phyloP scores from a whole-genome alignment of 2,113 vertebrate species.

The Ageneiosus marmoratus region DNA sequence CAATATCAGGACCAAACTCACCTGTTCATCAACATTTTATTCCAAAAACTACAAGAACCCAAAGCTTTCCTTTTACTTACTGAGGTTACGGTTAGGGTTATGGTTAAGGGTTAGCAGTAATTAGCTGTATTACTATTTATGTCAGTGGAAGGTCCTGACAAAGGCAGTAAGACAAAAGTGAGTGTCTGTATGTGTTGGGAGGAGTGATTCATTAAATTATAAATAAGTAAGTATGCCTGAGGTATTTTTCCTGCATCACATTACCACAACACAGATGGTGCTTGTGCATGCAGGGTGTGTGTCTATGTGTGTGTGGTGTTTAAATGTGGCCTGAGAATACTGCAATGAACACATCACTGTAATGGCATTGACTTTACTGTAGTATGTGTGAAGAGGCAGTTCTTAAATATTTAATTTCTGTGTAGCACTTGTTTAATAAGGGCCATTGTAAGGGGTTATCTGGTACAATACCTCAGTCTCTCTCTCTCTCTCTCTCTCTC shows the following conservation, averaged over 20 bases:
- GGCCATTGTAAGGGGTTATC: conserved; percentile 28
- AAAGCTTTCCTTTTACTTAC: too few species aligned
- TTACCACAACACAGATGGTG: conserved; percentile 45
- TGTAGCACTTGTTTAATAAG: conserved; percentile 36
- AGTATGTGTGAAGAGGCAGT: conserved; percentile 37
- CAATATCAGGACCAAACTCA: too few species aligned
- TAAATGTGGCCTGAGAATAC: conserved; percentile 40
- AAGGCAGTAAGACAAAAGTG: background rate
- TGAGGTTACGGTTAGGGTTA: too few species aligned
- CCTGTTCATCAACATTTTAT: too few species aligned
- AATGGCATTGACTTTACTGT: conserved; percentile 36
- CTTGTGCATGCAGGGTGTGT: conserved; percentile 19
- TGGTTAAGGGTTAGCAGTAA: too few species aligned
- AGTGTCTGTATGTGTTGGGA: conserved; percentile 13
- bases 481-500: background rate
- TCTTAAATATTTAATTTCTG: conserved; percentile 42
- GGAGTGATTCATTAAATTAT: conserved; percentile 43
- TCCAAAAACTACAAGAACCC: too few species aligned
- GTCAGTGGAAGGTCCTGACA: too few species aligned
- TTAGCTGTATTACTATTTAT: too few species aligned
- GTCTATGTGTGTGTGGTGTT: conserved; percentile 25
- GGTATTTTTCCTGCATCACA: conserved; percentile 49
- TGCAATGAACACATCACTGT: conserved; percentile 41
- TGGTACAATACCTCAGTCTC: conserved; percentile 9
- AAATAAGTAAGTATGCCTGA: conserved; percentile 46